These are phyloP conservation scores for Zele albiditarsus DNA, from an alignment of 2,888 invertebrate genomes.

Conservation along the genomic window DNA sequence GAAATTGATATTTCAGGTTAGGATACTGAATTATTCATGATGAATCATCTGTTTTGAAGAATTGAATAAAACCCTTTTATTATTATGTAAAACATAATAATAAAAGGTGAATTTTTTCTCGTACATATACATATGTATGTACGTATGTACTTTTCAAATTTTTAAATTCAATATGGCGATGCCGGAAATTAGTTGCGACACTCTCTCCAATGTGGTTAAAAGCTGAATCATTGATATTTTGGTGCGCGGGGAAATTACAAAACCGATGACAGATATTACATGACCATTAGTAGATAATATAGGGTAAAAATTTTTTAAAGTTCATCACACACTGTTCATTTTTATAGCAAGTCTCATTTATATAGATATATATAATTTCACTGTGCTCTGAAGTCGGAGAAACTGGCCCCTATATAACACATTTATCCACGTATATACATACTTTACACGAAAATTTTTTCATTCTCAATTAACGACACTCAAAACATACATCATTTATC, in stretches of 20 bases:
- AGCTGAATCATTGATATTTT: not conserved
- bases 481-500: not conserved
- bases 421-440: not conserved
- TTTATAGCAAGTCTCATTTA: too few relatives aligned
- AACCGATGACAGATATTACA: not conserved
- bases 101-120: too few relatives aligned
- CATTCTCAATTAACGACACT: slow-evolving; percentile 30
- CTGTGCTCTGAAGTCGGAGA: not conserved
- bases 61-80: not conserved
- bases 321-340: not conserved
- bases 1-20: too few relatives aligned
- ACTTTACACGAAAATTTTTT: not conserved
- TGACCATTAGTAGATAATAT: not conserved
- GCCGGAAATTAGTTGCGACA: not conserved
- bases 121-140: too few relatives aligned
- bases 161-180: not conserved
- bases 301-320: not conserved
- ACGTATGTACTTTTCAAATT: not conserved
- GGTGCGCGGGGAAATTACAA: not conserved
- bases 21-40: too few relatives aligned
- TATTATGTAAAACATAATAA: too few relatives aligned
- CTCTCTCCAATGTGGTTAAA: not conserved
- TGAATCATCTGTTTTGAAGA: not conserved
- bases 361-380: not conserved
- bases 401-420: not conserved